phyloP scores from a whole-genome alignment of 2,797 vertebrate genomes.

The Trachurus trachurus region DNA sequence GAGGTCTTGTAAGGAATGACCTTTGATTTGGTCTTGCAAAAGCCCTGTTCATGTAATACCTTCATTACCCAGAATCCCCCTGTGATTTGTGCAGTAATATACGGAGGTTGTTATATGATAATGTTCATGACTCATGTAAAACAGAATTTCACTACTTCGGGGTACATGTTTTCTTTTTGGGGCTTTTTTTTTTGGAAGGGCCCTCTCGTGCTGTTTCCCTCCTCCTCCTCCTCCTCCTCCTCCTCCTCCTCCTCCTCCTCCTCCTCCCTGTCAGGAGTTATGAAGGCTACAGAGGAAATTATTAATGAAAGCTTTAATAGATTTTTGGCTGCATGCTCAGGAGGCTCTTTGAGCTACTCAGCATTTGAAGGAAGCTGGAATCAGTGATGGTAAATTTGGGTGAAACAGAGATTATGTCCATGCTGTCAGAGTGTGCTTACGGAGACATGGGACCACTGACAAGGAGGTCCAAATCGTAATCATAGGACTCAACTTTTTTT shows the following conservation, averaged over 20 bases:
- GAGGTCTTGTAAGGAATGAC: slow-evolving; percentile 32
- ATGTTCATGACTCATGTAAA: slow-evolving; percentile 7
- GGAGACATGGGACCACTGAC: not conserved
- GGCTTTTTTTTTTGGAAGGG: not conserved
- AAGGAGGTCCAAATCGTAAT: not conserved
- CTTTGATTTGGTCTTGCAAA: slow-evolving; percentile 52
- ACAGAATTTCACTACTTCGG: slow-evolving; percentile 28
- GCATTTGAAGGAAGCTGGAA: slow-evolving; percentile 50
- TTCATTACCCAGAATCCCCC: slow-evolving; percentile 25
- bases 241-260: not conserved
- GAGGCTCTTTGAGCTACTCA: slow-evolving; percentile 51
- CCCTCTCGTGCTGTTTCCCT: not conserved
- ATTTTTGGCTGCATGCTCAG: slow-evolving; percentile 57
- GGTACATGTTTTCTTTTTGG: not conserved
- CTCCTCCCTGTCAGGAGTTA: slow-evolving; percentile 34
- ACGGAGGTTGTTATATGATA: slow-evolving; percentile 5
- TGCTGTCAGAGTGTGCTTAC: slow-evolving; percentile 22
- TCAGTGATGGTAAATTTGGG: slow-evolving; percentile 39
- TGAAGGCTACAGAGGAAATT: slow-evolving; percentile 56
- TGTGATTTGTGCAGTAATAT: slow-evolving; percentile 35
- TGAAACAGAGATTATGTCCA: slow-evolving; percentile 24
- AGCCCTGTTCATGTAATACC: slow-evolving; percentile 26
- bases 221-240: no score
- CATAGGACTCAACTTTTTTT: no score
- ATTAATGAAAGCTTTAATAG: slow-evolving; percentile 66